Evolutionary conservation across 2,888 invertebrate species (phyloP), one percentile per base, ranked within the genome.

Genomic region (Magallana nippona): DNA sequence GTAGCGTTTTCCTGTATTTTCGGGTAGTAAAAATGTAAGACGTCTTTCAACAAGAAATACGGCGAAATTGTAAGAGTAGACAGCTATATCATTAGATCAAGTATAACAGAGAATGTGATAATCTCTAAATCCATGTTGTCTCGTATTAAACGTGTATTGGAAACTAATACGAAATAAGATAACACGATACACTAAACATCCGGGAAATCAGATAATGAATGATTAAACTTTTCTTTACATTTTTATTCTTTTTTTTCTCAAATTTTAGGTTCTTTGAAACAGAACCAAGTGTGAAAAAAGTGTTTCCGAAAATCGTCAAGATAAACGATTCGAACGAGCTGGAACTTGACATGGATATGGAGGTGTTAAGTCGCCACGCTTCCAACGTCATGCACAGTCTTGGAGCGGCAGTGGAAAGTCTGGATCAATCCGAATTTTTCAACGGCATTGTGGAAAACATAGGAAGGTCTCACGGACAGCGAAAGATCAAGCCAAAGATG

Each of bases 371-470:
- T 85, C 89, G 90, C 81, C 93, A 93, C 84, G 92, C 92, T 1
- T 87, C 89, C 44, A 92, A 91, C 1, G 93, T 93, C 17, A 91
- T 93, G 92, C 92, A 92, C 85, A 92, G 92, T 0, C 90, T 93
- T 71, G 93, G 93, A 10, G 93, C 93, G 0, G 92, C 93, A 1
- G 93, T 93, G 2, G 93, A 93, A 86, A 92, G 91, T 80, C 88
- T 93, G 56, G 92, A 93, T 57, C 93, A 93, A 81, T 90, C 92
- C 0, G 89, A 90, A 11, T 90, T 92, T 60, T 90, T 93, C 17
- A 91, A 92, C 81, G 88, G 87, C 78, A 90, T 93, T 8, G 89
- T 93, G 17, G 88, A 91, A 71, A 89, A 92, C 0, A 88, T 93
- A 27, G 93, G 93, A 0, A 91, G 92, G 83, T 91, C 91, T 15